Percentiles rank a stretch among this genome's conserved stretches.
phyloP scores from a whole-genome alignment of 2,888 invertebrate species.

The Orchestes rusci region DNA sequence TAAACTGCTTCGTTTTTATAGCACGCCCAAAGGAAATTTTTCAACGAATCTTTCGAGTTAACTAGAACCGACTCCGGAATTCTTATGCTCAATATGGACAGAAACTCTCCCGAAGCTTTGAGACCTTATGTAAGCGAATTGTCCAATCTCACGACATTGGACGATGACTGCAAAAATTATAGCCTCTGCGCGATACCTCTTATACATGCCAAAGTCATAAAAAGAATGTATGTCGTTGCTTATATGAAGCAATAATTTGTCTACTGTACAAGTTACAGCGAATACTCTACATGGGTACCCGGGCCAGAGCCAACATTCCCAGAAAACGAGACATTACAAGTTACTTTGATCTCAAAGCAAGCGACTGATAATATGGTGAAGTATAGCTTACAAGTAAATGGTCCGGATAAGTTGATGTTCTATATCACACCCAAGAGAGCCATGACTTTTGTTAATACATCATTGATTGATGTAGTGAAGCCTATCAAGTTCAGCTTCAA shows the following conservation, averaged over 20 bases:
- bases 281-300: slow-evolving; percentile 14
- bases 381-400: slow-evolving; percentile 44
- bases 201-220: slow-evolving; percentile 33
- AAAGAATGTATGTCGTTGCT: slow-evolving; percentile 16
- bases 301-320: slow-evolving; percentile 11
- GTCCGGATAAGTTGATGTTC: slow-evolving; percentile 57
- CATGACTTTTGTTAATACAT: slow-evolving; percentile 49
- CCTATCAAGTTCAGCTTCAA: slow-evolving; percentile 26
- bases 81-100: slow-evolving; percentile 38
- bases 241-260: no score
- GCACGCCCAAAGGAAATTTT: slow-evolving; percentile 36
- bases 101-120: slow-evolving; percentile 39
- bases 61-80: slow-evolving; percentile 37
- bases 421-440: slow-evolving; percentile 52
- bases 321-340: slow-evolving; percentile 11
- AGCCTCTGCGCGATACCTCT: slow-evolving; percentile 38
- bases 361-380: slow-evolving; percentile 40
- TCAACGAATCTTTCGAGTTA: slow-evolving; percentile 31
- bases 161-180: slow-evolving; percentile 34
- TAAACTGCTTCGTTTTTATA: slow-evolving; percentile 17
- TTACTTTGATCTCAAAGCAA: slow-evolving; percentile 6
- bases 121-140: slow-evolving; percentile 33
- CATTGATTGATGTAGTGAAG: slow-evolving; percentile 41
- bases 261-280: slow-evolving; percentile 8
- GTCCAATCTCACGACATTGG: slow-evolving; percentile 27